These are phyloP conservation scores for Ctenoplectra terminalis DNA, from an alignment of 1,140 invertebrate species.

Conservation along the genomic window DNA sequence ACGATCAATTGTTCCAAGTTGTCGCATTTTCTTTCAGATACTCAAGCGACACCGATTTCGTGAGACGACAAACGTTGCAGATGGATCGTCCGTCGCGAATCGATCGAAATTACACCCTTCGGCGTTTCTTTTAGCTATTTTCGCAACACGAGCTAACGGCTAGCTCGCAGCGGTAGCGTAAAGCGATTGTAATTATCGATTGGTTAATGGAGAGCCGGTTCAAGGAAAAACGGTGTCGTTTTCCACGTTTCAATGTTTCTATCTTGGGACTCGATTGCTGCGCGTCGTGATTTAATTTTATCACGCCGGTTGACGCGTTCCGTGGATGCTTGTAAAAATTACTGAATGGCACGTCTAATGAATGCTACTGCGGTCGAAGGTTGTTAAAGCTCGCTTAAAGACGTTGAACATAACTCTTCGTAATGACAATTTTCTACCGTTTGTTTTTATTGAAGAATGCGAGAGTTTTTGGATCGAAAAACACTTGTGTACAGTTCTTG, in stretches of 20 bases:
- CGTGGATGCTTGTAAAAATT: neutral
- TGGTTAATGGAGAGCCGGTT: slow-evolving; percentile 56
- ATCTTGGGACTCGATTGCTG: slow-evolving; percentile 3
- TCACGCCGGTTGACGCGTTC: slow-evolving; percentile 23
- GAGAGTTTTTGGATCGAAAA: too few species aligned
- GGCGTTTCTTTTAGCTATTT: slow-evolving; percentile 42
- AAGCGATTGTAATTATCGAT: slow-evolving; percentile 54
- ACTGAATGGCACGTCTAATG: neutral
- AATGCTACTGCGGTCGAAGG: neutral
- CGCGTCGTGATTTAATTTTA: slow-evolving; percentile 43
- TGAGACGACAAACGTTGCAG: neutral
- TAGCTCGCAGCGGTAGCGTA: slow-evolving; percentile 6
- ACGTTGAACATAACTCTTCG: too few species aligned
- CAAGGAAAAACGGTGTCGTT: slow-evolving; percentile 25
- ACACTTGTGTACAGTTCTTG: too few species aligned
- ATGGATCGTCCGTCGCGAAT: slow-evolving; percentile 40
- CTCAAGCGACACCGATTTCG: neutral
- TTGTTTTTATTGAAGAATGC: too few species aligned
- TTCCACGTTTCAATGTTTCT: neutral
- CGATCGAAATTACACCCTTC: slow-evolving; percentile 47
- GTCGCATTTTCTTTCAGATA: slow-evolving; percentile 9
- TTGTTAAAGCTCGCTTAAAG: too few species aligned
- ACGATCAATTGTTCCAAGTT: neutral
- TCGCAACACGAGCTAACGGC: slow-evolving; percentile 18
- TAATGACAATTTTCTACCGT: too few species aligned